These are phyloP conservation scores for Dexiosoma caninum DNA, from an alignment of 2,888 invertebrate species.

Conservation along the genomic window DNA sequence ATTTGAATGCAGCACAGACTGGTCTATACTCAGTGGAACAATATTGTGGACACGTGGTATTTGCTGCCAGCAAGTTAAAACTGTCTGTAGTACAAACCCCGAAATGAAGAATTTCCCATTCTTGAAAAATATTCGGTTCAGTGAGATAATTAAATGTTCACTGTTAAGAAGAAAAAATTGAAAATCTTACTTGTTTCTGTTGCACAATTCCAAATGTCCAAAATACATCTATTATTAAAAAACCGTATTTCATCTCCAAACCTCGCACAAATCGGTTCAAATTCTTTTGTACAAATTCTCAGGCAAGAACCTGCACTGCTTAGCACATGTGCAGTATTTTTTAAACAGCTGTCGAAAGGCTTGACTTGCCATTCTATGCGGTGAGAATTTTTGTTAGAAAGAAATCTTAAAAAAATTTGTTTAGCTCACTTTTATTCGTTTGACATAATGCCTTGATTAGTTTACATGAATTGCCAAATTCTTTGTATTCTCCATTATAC, in stretches of 20 bases:
- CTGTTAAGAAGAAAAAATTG: no score
- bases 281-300: background rate
- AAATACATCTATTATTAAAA: constrained; percentile 24
- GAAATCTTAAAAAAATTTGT: background rate
- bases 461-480: constrained; percentile 53
- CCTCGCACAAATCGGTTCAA: background rate
- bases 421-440: background rate
- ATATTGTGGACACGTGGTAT: background rate
- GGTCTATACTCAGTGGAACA: constrained; percentile 33
- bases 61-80: no score
- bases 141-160: no score
- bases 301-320: background rate
- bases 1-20: constrained; percentile 34
- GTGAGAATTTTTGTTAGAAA: background rate
- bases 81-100: background rate
- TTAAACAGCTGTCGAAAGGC: background rate
- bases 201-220: background rate
- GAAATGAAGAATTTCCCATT: background rate
- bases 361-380: background rate
- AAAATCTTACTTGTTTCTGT: background rate
- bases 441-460: background rate
- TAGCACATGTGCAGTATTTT: background rate
- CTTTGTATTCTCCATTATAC: background rate
- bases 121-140: no score
- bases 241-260: background rate